phyloP scores from a whole-genome alignment of 1,140 invertebrate genomes.

The Hesperophylax magnus region DNA sequence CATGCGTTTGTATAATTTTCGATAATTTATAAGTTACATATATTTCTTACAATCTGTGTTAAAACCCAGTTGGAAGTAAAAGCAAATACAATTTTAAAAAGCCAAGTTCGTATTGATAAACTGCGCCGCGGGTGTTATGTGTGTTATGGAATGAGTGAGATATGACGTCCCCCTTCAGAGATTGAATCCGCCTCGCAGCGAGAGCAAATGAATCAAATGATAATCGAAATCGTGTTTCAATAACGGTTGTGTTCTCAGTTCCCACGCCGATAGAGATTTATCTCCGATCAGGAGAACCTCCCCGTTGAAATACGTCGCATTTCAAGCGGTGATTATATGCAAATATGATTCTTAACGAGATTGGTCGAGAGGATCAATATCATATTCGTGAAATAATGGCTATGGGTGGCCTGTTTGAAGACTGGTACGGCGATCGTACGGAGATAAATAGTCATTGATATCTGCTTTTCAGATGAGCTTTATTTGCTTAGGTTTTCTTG shows the following conservation, averaged over 20 bases:
- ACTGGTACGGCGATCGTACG: no score
- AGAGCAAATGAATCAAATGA: not conserved
- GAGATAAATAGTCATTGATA: no score
- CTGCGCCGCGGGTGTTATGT: not conserved
- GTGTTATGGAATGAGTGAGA: not conserved
- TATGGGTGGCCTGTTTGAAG: no score
- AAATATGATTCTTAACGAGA: constrained; percentile 1
- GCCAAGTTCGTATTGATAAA: not conserved
- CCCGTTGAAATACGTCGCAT: no score
- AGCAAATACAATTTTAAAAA: no score
- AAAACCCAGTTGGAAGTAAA: no score
- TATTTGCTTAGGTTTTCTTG: no score
- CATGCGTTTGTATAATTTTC: no score
- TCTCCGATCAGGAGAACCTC: not conserved
- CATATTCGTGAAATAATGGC: not conserved
- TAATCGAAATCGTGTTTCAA: constrained; percentile 23
- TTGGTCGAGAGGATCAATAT: not conserved
- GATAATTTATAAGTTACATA: no score
- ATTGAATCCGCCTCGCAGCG: constrained; percentile 17
- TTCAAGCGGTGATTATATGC: not conserved
- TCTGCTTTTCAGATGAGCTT: no score
- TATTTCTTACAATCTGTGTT: no score
- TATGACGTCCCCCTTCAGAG: constrained; percentile 16
- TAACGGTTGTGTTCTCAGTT: constrained; percentile 22
- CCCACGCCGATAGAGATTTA: constrained; percentile 7